These are phyloP conservation scores for Sinocyclocheilus maitianheensis DNA, from an alignment of 2,113 vertebrate species.

Conservation along the genomic window DNA sequence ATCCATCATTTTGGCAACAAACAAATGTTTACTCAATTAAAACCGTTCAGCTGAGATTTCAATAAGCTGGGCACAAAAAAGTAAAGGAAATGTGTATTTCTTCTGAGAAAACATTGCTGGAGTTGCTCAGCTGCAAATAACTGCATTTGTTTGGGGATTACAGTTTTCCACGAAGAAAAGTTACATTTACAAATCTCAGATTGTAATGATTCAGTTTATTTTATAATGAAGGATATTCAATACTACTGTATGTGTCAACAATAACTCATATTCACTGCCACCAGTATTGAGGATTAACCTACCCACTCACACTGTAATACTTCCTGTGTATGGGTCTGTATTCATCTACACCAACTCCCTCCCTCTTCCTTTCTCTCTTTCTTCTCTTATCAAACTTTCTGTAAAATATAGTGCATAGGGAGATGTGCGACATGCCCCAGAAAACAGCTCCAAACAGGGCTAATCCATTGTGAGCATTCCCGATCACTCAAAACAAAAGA, in stretches of 20 bases:
- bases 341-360: slow-evolving; percentile 20
- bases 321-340: slow-evolving; percentile 14
- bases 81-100: not conserved
- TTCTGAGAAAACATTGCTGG: not conserved
- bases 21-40: slow-evolving; percentile 49
- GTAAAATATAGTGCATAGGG: slow-evolving; percentile 45
- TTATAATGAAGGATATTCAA: not conserved
- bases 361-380: slow-evolving; percentile 19
- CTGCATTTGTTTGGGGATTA: not conserved
- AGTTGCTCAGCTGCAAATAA: not conserved
- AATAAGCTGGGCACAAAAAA: not conserved
- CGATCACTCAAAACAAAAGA: slow-evolving; percentile 57
- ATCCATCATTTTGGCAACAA: slow-evolving; percentile 49
- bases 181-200: not conserved
- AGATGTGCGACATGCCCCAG: slow-evolving; percentile 47
- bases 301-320: slow-evolving; percentile 43
- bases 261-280: slow-evolving; percentile 12
- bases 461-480: slow-evolving; percentile 53
- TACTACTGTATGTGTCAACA: slow-evolving; percentile 10
- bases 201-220: not conserved
- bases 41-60: slow-evolving; percentile 26
- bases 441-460: slow-evolving; percentile 57
- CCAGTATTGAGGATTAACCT: slow-evolving; percentile 35
- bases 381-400: slow-evolving; percentile 40
- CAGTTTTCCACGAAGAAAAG: not conserved